phyloP scores from a whole-genome alignment of 2,888 invertebrate species.

The Anodontia alba region DNA sequence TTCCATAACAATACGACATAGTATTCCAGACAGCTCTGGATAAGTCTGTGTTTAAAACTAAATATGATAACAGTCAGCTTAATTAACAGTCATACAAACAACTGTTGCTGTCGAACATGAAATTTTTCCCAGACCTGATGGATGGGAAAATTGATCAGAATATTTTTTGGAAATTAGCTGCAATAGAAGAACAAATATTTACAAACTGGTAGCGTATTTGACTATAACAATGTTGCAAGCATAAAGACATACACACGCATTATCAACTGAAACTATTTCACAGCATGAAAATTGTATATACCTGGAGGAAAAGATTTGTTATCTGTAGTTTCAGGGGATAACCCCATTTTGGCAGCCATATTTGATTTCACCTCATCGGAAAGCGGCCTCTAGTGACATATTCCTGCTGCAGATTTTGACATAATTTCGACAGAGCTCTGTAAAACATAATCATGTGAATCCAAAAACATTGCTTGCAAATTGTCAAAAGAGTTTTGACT shows the following conservation, averaged over 20 bases:
- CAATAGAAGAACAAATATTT: no score
- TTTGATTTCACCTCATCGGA: conserved; percentile 78
- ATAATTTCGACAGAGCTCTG: not conserved
- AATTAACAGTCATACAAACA: no score
- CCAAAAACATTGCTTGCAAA: not conserved
- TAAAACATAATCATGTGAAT: not conserved
- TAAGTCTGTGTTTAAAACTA: no score
- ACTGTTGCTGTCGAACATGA: no score
- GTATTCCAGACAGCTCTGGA: no score
- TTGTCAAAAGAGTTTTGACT: not conserved
- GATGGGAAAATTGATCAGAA: no score
- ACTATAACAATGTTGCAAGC: not conserved
- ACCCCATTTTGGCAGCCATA: conserved; percentile 80
- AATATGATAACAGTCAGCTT: no score
- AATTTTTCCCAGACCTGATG: no score
- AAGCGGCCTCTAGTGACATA: conserved; percentile 77
- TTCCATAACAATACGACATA: no score
- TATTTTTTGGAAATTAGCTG: no score
- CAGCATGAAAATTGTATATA: conserved; percentile 15
- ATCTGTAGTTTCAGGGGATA: conserved; percentile 78
- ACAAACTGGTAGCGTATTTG: no score
- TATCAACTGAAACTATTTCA: not conserved
- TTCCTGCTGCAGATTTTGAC: conserved; percentile 37
- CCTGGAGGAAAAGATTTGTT: conserved; percentile 60
- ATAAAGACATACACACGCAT: not conserved